These are phyloP conservation scores for Eledone cirrhosa DNA, from an alignment of 2,888 invertebrate genomes.

Conservation along the genomic window DNA sequence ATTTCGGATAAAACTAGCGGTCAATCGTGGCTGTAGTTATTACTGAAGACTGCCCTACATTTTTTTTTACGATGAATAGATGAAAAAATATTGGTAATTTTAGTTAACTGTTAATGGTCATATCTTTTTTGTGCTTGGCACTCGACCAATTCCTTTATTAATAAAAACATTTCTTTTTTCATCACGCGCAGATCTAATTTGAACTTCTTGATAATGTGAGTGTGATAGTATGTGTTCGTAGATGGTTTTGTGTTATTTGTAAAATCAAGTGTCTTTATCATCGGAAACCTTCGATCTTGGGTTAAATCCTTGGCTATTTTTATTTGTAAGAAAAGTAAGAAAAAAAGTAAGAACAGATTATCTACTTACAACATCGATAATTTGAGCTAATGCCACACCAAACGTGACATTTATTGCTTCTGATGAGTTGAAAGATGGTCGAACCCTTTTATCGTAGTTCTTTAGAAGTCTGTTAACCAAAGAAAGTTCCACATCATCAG, in stretches of 20 bases:
- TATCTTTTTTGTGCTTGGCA: not conserved
- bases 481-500: constrained; percentile 49
- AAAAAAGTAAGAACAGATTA: not conserved
- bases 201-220: too few species aligned
- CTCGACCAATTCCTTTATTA: not conserved
- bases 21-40: too few species aligned
- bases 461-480: constrained; percentile 53
- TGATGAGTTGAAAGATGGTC: constrained; percentile 65
- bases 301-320: not conserved
- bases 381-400: constrained; percentile 70
- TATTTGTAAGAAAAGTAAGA: not conserved
- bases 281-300: not conserved
- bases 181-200: not conserved
- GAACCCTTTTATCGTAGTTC: constrained; percentile 66
- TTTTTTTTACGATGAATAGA: too few species aligned
- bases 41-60: too few species aligned
- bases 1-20: too few species aligned
- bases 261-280: not conserved
- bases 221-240: not conserved
- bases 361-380: constrained; percentile 70
- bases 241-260: not conserved
- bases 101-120: not conserved
- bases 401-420: constrained; percentile 69
- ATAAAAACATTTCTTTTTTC: not conserved
- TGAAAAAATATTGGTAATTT: not conserved